phyloP scores from a whole-genome alignment of 1,140 invertebrate species.

The Caenorhabditis latens region DNA sequence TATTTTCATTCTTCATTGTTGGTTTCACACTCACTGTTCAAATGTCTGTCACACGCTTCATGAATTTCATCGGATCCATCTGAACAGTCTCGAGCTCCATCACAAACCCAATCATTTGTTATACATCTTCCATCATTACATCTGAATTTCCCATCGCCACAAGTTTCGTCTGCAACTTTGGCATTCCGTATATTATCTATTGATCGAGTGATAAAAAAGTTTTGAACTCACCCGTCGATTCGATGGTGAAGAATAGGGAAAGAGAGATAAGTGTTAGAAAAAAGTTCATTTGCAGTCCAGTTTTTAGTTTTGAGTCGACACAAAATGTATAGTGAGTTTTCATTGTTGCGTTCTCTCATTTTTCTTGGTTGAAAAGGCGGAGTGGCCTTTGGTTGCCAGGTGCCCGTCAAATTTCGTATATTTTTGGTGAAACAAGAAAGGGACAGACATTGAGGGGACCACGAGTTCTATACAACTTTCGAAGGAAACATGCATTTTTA shows the following conservation, averaged over 20 bases:
- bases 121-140: slow-evolving; percentile 52
- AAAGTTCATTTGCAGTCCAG: slow-evolving; percentile 7
- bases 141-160: slow-evolving; percentile 10
- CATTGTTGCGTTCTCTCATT: slow-evolving; percentile 37
- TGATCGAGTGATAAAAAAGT: slow-evolving; percentile 1
- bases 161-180: slow-evolving; percentile 1
- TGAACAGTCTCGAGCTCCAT: slow-evolving; percentile 40
- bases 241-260: slow-evolving; percentile 3
- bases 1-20: too few relatives aligned
- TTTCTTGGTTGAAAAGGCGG: slow-evolving; percentile 39
- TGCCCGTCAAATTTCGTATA: slow-evolving; percentile 33
- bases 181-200: neutral
- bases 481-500: neutral
- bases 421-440: neutral
- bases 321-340: slow-evolving; percentile 34
- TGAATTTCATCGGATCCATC: slow-evolving; percentile 41
- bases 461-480: slow-evolving; percentile 27
- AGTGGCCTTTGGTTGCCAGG: slow-evolving; percentile 34
- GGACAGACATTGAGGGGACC: neutral
- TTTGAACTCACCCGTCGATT: neutral
- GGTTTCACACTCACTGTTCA: neutral
- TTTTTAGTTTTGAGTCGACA: neutral
- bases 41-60: slow-evolving; percentile 47
- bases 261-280: slow-evolving; percentile 36
- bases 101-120: slow-evolving; percentile 45